These are phyloP conservation scores for Calidris pugnax DNA, from an alignment of 2,113 vertebrate genomes.

Conservation along the genomic window DNA sequence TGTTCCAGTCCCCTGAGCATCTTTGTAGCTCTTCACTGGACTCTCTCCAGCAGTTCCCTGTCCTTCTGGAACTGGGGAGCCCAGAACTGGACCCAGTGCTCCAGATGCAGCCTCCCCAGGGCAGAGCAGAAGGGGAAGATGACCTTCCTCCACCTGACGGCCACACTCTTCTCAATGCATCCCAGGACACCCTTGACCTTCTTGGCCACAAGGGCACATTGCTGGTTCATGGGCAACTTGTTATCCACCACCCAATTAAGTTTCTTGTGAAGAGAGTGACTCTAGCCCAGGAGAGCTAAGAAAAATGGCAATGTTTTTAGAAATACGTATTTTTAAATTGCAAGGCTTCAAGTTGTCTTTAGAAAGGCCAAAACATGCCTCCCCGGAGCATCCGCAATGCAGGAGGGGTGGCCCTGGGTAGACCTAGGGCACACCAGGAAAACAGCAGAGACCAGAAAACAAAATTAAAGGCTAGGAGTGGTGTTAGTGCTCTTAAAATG, in stretches of 20 bases:
- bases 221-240: background rate
- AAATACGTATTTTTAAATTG: background rate
- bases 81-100: background rate
- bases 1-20: background rate
- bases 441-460: background rate
- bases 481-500: background rate
- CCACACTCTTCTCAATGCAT: background rate
- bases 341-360: background rate
- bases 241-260: background rate
- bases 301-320: accelerated
- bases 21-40: background rate
- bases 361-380: background rate
- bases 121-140: background rate
- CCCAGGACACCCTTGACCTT: background rate
- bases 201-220: background rate
- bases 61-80: background rate
- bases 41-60: background rate
- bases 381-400: background rate
- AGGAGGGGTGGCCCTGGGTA: background rate
- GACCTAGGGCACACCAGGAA: background rate
- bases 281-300: background rate
- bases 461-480: background rate
- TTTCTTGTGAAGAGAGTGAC: background rate
- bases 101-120: background rate
- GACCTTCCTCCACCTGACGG: background rate